A percentile compares a stretch with the other conserved stretches of the same genome.
phyloP scores from a whole-genome alignment of 1,140 invertebrate genomes.

The Rhopalosiphum padi region DNA sequence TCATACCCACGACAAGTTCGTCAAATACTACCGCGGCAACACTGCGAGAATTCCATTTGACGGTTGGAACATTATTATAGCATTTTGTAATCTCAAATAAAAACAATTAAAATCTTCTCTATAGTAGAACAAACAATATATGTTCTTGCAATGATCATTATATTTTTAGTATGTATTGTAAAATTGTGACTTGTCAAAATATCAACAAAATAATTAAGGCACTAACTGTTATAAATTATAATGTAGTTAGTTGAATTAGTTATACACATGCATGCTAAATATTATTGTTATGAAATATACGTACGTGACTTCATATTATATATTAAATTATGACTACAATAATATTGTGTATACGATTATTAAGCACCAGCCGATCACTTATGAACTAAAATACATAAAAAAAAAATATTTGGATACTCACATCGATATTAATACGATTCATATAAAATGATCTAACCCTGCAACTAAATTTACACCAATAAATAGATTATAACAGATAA shows the following conservation, averaged over 20 bases:
- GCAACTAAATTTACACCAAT: background rate
- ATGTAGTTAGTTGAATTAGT: no score
- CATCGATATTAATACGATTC: background rate
- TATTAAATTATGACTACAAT: background rate
- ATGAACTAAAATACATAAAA: background rate
- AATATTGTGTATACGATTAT: background rate
- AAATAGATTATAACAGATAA: background rate
- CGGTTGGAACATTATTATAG: no score
- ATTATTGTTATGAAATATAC: background rate
- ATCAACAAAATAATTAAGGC: no score
- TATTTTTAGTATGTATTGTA: no score
- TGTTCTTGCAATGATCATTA: no score
- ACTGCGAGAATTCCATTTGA: no score
- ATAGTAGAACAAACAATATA: no score
- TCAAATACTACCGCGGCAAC: background rate
- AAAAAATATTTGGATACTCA: background rate
- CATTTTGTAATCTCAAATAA: no score
- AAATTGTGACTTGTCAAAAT: no score
- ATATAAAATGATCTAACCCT: background rate
- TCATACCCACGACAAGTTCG: background rate
- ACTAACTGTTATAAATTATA: no score
- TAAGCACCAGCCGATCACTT: background rate
- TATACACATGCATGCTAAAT: background rate
- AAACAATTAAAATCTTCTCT: no score
- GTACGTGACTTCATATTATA: background rate